phyloP scores from a whole-genome alignment of 2,113 vertebrate species.

The Enhydra lutris region DNA sequence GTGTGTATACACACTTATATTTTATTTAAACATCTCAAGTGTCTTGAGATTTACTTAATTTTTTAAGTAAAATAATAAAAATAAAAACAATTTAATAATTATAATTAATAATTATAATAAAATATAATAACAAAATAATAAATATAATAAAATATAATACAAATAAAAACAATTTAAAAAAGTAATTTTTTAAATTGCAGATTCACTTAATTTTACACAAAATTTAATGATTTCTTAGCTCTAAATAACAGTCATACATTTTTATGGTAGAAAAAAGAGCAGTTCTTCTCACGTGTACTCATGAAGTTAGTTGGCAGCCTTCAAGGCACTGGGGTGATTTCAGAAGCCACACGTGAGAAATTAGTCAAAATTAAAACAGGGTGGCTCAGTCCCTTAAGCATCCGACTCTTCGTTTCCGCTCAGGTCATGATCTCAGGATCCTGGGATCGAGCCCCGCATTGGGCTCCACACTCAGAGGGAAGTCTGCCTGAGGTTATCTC shows the following conservation, averaged over 20 bases:
- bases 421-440: too few relatives aligned
- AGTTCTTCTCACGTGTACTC: not conserved
- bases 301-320: not conserved
- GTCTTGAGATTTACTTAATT: not conserved
- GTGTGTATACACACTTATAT: not conserved
- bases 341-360: not conserved
- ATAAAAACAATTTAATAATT: too few relatives aligned
- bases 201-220: not conserved
- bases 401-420: too few relatives aligned
- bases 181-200: not conserved
- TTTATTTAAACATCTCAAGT: not conserved
- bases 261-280: not conserved
- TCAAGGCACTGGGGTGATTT: not conserved
- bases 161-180: too few relatives aligned
- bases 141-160: too few relatives aligned
- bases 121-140: too few relatives aligned
- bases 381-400: too few relatives aligned
- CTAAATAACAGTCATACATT: not conserved
- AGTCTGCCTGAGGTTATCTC: too few relatives aligned
- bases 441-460: too few relatives aligned
- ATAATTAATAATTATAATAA: too few relatives aligned
- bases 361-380: not conserved
- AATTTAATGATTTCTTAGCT: slow-evolving; percentile 4
- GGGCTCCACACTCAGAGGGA: too few relatives aligned
- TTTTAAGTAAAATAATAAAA: too few relatives aligned